Evolutionary conservation across 2,113 vertebrate genomes (phyloP).

Genomic region (Mugil cephalus): DNA sequence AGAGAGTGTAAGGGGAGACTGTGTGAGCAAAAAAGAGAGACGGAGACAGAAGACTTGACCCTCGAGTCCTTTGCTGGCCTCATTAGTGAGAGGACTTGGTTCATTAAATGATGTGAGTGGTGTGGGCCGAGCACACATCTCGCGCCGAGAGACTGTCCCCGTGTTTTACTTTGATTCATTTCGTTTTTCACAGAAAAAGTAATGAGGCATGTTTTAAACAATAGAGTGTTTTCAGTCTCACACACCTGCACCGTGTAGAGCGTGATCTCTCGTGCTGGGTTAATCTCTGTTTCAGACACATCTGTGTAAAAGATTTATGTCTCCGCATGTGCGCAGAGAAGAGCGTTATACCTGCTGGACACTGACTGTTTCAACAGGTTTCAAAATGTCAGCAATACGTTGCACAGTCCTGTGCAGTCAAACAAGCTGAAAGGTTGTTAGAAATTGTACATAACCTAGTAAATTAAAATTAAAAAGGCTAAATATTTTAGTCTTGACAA

Average conservation of each 20-base stretch:
- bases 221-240: background rate
- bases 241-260: constrained; percentile 1
- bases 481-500: too few species aligned
- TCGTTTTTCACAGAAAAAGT: constrained; percentile 6
- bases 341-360: background rate
- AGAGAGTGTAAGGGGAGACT: constrained; percentile 29
- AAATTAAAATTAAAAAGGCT: too few species aligned
- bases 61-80: constrained; percentile 66
- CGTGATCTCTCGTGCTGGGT: constrained; percentile 1
- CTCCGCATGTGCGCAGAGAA: background rate
- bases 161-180: constrained; percentile 37
- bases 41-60: constrained; percentile 57
- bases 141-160: constrained; percentile 50
- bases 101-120: constrained; percentile 74
- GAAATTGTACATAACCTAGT: too few species aligned
- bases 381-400: background rate
- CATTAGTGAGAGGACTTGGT: constrained; percentile 77
- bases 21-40: background rate
- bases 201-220: background rate
- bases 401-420: fast-evolving
- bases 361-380: background rate
- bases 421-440: background rate
- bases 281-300: background rate
- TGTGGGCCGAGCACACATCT: constrained; percentile 49
- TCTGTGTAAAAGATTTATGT: constrained; percentile 5